phyloP scores from a whole-genome alignment of 2,113 vertebrate species.

The Aspidoscelis tigris region DNA sequence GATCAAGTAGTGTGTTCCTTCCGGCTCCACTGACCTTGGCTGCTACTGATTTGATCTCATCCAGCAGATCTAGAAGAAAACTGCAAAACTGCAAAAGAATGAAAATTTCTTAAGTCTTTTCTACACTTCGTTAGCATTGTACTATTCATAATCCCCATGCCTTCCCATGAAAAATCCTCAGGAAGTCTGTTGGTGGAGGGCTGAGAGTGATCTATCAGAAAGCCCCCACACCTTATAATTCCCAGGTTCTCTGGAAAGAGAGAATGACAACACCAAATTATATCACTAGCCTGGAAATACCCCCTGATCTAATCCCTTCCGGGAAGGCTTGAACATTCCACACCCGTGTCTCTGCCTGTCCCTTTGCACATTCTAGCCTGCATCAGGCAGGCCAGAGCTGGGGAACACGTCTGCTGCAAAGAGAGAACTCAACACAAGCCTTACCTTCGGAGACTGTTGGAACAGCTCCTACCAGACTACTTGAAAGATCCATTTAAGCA shows the following conservation, averaged over 20 bases:
- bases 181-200: not conserved
- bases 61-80: not conserved
- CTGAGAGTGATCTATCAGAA: not conserved
- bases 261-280: not conserved
- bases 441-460: not conserved
- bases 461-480: not conserved
- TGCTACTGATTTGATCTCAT: not conserved
- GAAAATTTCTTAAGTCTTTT: not conserved
- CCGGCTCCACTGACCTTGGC: not conserved
- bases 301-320: not conserved
- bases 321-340: not conserved
- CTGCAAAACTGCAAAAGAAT: not conserved
- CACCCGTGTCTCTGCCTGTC: not conserved
- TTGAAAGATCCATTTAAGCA: not conserved
- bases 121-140: not conserved
- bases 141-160: not conserved
- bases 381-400: not conserved
- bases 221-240: not conserved
- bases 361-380: not conserved
- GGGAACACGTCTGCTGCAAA: not conserved
- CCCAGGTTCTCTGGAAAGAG: not conserved
- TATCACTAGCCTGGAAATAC: not conserved
- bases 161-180: not conserved
- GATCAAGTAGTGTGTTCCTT: too few species aligned
- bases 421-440: not conserved